phyloP scores from a whole-genome alignment of 2,113 vertebrate genomes.

The Lamprologus sp. region DNA sequence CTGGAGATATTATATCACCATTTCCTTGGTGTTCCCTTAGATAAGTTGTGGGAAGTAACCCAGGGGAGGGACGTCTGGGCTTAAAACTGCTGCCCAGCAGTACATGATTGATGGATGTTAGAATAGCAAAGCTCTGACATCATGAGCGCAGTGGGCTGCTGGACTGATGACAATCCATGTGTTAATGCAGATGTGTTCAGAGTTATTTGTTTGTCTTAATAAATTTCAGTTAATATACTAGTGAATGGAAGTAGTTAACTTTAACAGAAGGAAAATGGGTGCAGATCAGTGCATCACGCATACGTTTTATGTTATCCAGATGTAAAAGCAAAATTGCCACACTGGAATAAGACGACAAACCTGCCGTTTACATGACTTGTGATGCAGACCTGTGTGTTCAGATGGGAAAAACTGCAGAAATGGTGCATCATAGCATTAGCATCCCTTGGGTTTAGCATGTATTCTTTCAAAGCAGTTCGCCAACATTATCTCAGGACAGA shows the following conservation, averaged over 20 bases:
- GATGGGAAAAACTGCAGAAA: rapidly evolving
- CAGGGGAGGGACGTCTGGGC: not conserved
- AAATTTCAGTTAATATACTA: not conserved
- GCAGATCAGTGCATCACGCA: not conserved
- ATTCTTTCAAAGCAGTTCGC: not conserved
- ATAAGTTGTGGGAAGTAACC: not conserved
- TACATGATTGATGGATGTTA: not conserved
- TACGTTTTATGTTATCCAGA: not conserved
- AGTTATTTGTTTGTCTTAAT: not conserved
- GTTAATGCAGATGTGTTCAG: not conserved
- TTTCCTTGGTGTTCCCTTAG: not conserved
- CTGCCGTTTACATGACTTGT: not conserved
- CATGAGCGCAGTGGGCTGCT: not conserved
- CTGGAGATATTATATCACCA: not conserved
- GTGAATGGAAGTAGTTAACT: not conserved
- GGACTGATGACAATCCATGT: not conserved
- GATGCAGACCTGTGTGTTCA: not conserved
- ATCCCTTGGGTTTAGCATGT: not conserved
- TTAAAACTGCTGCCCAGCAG: not conserved
- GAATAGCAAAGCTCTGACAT: not conserved
- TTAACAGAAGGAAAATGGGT: not conserved
- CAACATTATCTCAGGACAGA: not conserved
- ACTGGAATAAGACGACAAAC: not conserved
- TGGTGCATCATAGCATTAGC: not conserved
- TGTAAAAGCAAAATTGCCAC: not conserved